Evolutionary conservation across 2,113 vertebrate species (phyloP).

Genomic region (Climacteris rufus): DNA sequence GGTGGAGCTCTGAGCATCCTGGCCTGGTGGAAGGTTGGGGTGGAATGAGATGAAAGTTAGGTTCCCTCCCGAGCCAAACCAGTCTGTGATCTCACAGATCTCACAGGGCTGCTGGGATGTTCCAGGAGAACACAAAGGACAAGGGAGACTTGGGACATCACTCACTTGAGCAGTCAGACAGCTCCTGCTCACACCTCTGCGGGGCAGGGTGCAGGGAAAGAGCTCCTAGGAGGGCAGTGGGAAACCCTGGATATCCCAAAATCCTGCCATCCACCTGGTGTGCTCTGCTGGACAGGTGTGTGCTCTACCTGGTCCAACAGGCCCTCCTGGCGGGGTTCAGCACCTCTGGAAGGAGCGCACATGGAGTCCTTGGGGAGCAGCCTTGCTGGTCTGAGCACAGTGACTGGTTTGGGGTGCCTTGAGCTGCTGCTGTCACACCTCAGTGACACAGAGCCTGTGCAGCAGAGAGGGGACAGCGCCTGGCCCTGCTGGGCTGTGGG

Average conservation of each 20-base stretch:
- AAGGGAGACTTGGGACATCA: neutral
- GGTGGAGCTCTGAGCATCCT: neutral
- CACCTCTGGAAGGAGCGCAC: neutral
- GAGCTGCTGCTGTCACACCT: neutral
- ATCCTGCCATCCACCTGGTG: accelerated
- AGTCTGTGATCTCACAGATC: neutral
- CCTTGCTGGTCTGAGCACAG: accelerated
- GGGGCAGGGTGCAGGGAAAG: neutral
- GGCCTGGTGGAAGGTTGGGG: neutral
- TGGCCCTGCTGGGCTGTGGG: accelerated
- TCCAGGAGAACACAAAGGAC: neutral
- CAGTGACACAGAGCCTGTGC: neutral
- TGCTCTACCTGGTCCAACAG: neutral
- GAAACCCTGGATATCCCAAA: neutral
- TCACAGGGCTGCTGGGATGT: neutral
- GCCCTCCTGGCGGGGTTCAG: neutral
- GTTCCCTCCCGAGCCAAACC: neutral
- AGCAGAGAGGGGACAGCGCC: accelerated
- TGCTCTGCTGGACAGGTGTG: neutral
- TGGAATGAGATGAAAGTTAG: neutral
- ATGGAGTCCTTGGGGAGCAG: neutral
- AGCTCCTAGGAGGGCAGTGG: neutral
- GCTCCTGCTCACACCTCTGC: neutral
- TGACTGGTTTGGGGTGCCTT: neutral
- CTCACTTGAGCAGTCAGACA: neutral